These are phyloP conservation scores for Hirudo medicinalis DNA, from an alignment of 1,140 invertebrate genomes.

Conservation along the genomic window DNA sequence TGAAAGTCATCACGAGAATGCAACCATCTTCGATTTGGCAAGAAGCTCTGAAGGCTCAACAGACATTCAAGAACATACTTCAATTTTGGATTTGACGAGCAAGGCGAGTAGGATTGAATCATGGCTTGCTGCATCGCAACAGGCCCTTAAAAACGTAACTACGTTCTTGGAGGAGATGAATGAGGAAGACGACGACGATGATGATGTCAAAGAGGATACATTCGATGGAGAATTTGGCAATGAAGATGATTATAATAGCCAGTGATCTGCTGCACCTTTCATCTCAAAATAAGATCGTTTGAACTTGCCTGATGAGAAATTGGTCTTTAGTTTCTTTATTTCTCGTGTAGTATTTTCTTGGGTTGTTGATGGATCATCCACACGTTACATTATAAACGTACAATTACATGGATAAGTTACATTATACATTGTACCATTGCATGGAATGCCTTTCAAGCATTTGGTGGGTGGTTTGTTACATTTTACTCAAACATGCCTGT, in stretches of 20 bases:
- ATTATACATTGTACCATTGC: too few species aligned
- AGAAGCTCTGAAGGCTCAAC: neutral
- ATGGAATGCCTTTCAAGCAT: too few species aligned
- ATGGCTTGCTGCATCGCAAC: slow-evolving; percentile 23
- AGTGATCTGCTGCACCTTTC: too few species aligned
- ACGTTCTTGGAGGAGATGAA: neutral
- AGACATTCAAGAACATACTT: neutral
- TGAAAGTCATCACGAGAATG: neutral
- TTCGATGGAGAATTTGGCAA: neutral
- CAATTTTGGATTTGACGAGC: neutral
- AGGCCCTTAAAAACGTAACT: slow-evolving; percentile 9
- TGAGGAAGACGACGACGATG: slow-evolving; percentile 5
- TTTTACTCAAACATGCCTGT: too few species aligned
- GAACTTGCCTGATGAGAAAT: too few species aligned
- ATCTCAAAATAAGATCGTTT: too few species aligned
- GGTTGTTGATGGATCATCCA: too few species aligned
- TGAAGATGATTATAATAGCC: neutral
- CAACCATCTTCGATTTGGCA: neutral
- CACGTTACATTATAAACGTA: too few species aligned
- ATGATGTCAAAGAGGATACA: slow-evolving; percentile 7
- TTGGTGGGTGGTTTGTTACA: too few species aligned
- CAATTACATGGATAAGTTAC: too few species aligned
- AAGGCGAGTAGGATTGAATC: slow-evolving; percentile 23
- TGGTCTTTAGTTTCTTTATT: too few species aligned
- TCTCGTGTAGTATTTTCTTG: too few species aligned